phyloP scores from a whole-genome alignment of 1,140 invertebrate genomes.

The Saxidomus purpurata region DNA sequence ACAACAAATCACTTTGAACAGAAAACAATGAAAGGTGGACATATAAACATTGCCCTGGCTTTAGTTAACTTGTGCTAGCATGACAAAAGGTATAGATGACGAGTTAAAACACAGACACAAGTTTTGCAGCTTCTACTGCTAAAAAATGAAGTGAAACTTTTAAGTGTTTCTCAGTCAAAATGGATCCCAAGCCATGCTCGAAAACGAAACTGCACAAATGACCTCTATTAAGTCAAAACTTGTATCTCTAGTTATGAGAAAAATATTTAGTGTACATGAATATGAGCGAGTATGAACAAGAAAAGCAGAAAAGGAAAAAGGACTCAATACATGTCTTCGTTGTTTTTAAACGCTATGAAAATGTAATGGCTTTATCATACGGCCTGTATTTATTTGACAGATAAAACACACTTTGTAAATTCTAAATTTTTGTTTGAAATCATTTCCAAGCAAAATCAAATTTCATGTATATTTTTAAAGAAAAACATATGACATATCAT shows the following conservation, averaged over 20 bases:
- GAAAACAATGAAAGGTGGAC: neutral
- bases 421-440: too few species aligned
- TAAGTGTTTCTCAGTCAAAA: neutral
- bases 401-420: too few species aligned
- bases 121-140: neutral
- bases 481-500: too few species aligned
- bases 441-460: too few species aligned
- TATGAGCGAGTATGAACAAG: neutral
- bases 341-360: neutral
- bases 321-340: neutral
- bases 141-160: neutral
- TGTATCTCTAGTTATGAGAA: too few species aligned
- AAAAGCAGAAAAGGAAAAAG: neutral
- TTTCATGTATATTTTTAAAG: too few species aligned
- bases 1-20: conserved; percentile 27
- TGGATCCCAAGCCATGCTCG: neutral
- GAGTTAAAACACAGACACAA: neutral
- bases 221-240: too few species aligned
- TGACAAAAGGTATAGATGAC: neutral
- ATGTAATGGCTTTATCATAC: neutral
- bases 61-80: conserved; percentile 2
- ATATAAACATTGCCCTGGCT: neutral
- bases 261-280: neutral
- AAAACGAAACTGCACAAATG: neutral
- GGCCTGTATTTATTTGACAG: neutral